These are phyloP conservation scores for Oncorhynchus mykiss DNA, from an alignment of 2,113 vertebrate genomes.

Conservation along the genomic window DNA sequence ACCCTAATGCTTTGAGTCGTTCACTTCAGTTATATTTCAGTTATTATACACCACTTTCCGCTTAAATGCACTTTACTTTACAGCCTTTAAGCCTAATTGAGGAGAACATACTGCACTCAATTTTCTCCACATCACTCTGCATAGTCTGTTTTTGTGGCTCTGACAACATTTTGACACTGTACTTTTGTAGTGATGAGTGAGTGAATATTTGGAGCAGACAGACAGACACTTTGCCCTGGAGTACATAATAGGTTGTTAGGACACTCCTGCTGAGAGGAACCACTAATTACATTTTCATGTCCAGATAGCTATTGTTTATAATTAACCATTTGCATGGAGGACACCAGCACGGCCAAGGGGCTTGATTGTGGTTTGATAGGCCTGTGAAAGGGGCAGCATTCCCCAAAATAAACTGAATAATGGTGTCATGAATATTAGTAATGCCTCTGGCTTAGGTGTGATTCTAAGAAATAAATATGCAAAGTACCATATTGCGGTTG, in stretches of 20 bases:
- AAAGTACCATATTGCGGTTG: background rate
- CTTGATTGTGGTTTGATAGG: no score
- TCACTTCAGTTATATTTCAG: background rate
- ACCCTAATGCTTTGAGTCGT: background rate
- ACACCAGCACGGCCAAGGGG: background rate
- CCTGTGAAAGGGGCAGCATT: background rate
- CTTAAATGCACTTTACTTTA: background rate
- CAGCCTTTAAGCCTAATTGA: background rate
- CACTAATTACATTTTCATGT: background rate
- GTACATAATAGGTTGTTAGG: slow-evolving; percentile 49
- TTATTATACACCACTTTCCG: background rate
- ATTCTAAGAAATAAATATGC: background rate
- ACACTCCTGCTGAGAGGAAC: slow-evolving; percentile 49
- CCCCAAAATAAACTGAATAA: background rate
- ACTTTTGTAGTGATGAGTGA: background rate
- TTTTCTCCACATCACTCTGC: background rate
- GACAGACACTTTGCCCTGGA: background rate
- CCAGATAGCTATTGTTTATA: slow-evolving; percentile 46
- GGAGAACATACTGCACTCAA: background rate
- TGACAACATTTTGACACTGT: no score
- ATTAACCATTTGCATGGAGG: slow-evolving; percentile 43
- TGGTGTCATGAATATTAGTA: background rate
- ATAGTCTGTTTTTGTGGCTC: background rate
- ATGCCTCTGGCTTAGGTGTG: background rate
- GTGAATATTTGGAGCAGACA: background rate